A percentile compares a stretch with the other conserved stretches of the same genome.
phyloP scores from a whole-genome alignment of 2,888 invertebrate species.

The Leucoma salicis region DNA sequence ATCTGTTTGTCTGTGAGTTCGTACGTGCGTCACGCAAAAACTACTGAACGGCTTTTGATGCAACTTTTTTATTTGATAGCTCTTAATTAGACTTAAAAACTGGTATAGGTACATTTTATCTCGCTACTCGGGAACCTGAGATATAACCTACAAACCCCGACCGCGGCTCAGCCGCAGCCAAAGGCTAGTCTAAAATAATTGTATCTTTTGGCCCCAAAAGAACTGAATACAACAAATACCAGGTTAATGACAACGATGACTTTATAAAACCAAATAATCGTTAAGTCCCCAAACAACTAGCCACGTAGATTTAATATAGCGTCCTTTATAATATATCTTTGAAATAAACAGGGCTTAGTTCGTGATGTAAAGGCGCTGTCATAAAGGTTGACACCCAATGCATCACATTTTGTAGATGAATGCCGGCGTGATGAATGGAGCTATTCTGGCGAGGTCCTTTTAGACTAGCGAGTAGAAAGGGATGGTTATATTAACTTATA shows the following conservation, averaged over 20 bases:
- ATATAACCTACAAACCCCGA: no score
- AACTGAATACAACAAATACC: no score
- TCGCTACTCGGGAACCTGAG: no score
- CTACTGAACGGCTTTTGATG: no score
- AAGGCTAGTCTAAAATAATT: no score
- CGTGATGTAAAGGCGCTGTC: constrained; percentile 11
- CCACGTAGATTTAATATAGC: not conserved
- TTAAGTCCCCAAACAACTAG: not conserved
- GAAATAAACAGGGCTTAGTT: constrained; percentile 9
- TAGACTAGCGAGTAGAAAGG: not conserved
- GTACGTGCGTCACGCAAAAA: no score
- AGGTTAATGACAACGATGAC: not conserved
- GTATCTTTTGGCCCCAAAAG: no score
- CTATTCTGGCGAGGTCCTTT: constrained; percentile 2
- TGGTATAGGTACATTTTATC: no score
- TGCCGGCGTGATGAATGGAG: constrained; percentile 10
- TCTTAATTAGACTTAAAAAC: no score
- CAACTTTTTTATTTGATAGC: no score
- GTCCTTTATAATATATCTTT: constrained; percentile 1
- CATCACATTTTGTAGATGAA: constrained; percentile 12
- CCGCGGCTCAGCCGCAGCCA: no score
- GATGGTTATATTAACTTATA: not conserved
- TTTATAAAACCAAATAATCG: not conserved
- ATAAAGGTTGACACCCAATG: constrained; percentile 14
- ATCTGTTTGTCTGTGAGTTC: no score